Percentiles rank a stretch among this genome's conserved stretches.
Evolutionary conservation across 2,888 invertebrate species (phyloP).

Genomic region (Nephrotoma guestfalica): DNA sequence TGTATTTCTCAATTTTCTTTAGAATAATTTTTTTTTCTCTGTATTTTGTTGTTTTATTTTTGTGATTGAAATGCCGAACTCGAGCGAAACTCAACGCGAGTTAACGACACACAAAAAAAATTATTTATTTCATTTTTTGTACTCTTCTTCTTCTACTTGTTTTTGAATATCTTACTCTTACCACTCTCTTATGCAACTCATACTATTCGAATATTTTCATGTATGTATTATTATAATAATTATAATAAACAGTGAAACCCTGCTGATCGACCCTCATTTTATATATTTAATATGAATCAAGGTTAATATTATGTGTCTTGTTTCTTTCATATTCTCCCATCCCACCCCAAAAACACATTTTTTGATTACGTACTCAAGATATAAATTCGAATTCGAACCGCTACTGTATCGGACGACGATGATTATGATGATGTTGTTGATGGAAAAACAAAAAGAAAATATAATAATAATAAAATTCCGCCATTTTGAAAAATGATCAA

Average conservation of each 20-base stretch:
- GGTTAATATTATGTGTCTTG: background rate
- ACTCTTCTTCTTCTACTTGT: background rate
- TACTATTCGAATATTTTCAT: background rate
- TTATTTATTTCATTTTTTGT: background rate
- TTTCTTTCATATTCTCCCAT: background rate
- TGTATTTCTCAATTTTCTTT: background rate
- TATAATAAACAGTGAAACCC: background rate
- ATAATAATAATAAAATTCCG: background rate
- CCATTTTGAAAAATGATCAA: conserved; percentile 8
- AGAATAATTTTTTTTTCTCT: background rate
- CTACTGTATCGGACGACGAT: background rate
- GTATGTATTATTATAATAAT: background rate
- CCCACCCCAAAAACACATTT: conserved; percentile 32
- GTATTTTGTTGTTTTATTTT: background rate
- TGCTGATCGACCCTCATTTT: background rate
- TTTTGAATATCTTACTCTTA: background rate
- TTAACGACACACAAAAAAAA: background rate
- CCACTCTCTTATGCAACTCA: background rate
- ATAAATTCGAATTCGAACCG: background rate
- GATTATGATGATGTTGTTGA: background rate
- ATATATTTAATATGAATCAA: background rate
- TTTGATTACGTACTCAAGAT: conserved; percentile 12
- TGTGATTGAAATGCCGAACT: conserved; percentile 3
- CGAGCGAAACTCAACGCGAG: background rate
- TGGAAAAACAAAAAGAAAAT: background rate